A percentile compares a stretch with the other conserved stretches of the same genome.
phyloP scores from a whole-genome alignment of 2,113 vertebrate species.

The Pagrus major region DNA sequence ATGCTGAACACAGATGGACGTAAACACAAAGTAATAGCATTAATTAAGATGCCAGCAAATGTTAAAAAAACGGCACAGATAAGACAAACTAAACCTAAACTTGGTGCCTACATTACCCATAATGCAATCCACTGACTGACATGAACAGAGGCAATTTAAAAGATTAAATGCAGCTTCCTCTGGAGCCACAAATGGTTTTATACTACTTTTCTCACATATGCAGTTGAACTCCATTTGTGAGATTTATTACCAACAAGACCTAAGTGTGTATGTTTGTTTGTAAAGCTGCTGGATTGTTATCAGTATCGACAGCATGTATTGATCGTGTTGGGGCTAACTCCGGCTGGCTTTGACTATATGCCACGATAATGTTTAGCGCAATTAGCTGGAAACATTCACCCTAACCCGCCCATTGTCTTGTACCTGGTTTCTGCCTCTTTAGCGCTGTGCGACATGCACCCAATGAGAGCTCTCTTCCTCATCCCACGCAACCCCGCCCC shows the following conservation, averaged over 20 bases:
- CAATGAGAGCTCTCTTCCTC: constrained; percentile 98
- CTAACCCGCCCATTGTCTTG: neutral
- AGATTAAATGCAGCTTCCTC: no score
- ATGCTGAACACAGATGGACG: neutral
- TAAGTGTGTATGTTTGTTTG: constrained; percentile 26
- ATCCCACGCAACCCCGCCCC: constrained; percentile 96
- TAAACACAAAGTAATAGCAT: neutral
- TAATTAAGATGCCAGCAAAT: neutral
- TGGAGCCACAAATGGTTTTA: no score
- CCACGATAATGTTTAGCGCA: constrained; percentile 37
- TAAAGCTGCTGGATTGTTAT: constrained; percentile 32
- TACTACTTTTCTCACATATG: no score
- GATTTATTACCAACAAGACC: neutral
- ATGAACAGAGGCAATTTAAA: no score
- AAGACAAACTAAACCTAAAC: no score
- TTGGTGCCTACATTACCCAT: no score
- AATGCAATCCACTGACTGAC: no score
- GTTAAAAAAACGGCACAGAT: no score
- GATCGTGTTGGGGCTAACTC: constrained; percentile 22
- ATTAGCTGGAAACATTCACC: neutral
- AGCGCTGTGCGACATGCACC: constrained; percentile 98
- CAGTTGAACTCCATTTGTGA: neutral
- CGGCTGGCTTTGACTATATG: constrained; percentile 27
- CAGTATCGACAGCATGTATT: constrained; percentile 34
- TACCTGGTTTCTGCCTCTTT: constrained; percentile 58